Evolutionary conservation across 2,888 invertebrate species (phyloP), one percentile per base, ranked within the genome.

Genomic region (Tenthredo amoena): DNA sequence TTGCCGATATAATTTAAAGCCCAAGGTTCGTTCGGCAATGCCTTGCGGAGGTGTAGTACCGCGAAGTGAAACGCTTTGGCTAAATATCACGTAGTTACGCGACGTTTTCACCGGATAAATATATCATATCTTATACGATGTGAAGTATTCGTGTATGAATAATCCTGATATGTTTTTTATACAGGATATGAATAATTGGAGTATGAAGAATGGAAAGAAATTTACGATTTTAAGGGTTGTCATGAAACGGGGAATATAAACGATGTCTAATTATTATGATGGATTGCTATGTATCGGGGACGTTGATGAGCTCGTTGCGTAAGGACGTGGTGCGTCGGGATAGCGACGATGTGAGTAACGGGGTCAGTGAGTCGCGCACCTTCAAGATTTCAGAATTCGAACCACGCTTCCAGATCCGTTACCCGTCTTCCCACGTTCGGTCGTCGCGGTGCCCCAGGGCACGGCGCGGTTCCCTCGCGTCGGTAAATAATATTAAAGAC

Each of bases 361-460:
- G 83, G 83, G 83, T 83, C 83, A 83, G 83, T 83, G 83, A 83
- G 83, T 83, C 83, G 83, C 83, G 83, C 81, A 81, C 81, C 81
- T 55, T 81, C 81, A 58, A 62, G 81, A 81, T 81, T 81, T 81
- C 81, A 62, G 81, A 81, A 81, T 81, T 81, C 81, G 81, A 81
- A 62, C 81, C 81, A 81, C 81, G 81, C 81, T 81, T 81, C 81
- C 81, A 81, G 81, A 81, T 81, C 81, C 81, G 81, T 81, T 81
- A 81, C 81, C 58, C 81, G 81, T 81, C 81, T 81, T 81, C 81
- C 81, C 81, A 81, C 81, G 81, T 81, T 81, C 81, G 81, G 81
- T 81, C 81, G 81, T 81, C 62, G 50, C 34, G 62, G 62, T 81
- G 81, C 81, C 81, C 81, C 81, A 26, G 81, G 81, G 81, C 62